phyloP scores from a whole-genome alignment of 2,797 vertebrate species.

The Melanotaenia parkinsoni region DNA sequence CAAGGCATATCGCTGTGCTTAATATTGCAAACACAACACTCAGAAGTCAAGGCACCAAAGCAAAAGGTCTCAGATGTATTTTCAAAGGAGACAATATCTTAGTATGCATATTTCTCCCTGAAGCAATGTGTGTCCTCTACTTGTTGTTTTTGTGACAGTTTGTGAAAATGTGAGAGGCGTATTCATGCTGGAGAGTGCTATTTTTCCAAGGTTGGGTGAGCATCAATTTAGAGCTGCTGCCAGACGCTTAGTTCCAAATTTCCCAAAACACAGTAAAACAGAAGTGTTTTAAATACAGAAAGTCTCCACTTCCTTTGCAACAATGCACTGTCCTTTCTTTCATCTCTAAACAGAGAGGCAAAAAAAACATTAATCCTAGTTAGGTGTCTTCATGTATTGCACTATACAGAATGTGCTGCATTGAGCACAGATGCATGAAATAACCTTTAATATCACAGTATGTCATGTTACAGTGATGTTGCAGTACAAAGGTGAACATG shows the following conservation, averaged over 20 bases:
- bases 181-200: constrained; percentile 72
- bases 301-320: constrained; percentile 40
- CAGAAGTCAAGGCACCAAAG: constrained; percentile 65
- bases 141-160: constrained; percentile 79
- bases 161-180: constrained; percentile 75
- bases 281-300: constrained; percentile 55
- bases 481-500: constrained; percentile 19
- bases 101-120: constrained; percentile 76
- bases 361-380: constrained; percentile 75
- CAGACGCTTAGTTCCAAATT: constrained; percentile 62
- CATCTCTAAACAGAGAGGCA: constrained; percentile 54
- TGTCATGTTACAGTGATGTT: constrained; percentile 14
- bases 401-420: constrained; percentile 41
- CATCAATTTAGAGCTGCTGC: constrained; percentile 64
- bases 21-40: constrained; percentile 59
- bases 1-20: constrained; percentile 55
- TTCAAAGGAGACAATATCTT: constrained; percentile 80
- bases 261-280: constrained; percentile 58
- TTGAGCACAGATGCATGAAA: constrained; percentile 60
- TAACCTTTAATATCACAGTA: constrained; percentile 50
- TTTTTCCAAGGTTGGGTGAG: constrained; percentile 65
- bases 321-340: constrained; percentile 52
- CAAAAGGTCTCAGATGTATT: constrained; percentile 69
- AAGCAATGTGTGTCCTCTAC: constrained; percentile 75
- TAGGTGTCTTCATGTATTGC: constrained; percentile 45